phyloP scores from a whole-genome alignment of 2,797 vertebrate species.

The Falco columbarius region DNA sequence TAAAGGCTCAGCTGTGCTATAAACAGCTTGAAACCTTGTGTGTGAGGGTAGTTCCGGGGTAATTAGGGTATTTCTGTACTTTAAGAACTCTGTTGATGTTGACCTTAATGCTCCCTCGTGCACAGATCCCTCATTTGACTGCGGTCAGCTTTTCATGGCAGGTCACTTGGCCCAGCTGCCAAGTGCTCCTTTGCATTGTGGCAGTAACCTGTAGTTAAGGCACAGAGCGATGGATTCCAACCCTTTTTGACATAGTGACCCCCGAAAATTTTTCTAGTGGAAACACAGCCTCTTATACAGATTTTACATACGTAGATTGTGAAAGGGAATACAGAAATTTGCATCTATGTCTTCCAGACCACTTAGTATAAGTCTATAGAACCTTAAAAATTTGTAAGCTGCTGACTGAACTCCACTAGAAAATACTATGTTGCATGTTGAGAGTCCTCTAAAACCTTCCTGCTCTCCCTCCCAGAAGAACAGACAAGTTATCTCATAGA shows the following conservation, averaged over 20 bases:
- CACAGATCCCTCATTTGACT: not conserved
- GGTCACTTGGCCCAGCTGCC: not conserved
- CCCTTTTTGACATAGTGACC: not conserved
- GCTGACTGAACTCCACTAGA: not conserved
- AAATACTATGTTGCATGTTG: not conserved
- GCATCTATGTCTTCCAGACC: not conserved
- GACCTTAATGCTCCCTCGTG: not conserved
- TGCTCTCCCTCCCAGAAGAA: not conserved
- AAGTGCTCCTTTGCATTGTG: rapidly evolving
- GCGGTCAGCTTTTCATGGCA: not conserved
- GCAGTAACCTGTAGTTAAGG: not conserved
- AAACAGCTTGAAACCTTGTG: not conserved
- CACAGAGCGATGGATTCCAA: not conserved
- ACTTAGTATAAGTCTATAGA: not conserved
- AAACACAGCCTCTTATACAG: not conserved
- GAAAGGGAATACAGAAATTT: not conserved
- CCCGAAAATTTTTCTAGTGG: not conserved
- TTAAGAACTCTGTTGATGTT: not conserved
- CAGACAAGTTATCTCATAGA: not conserved
- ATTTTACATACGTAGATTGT: not conserved
- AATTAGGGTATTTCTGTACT: not conserved
- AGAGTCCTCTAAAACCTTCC: not conserved
- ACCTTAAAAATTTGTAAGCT: not conserved
- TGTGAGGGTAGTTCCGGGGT: not conserved
- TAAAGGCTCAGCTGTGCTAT: not conserved